phyloP scores from a whole-genome alignment of 2,888 invertebrate species.

The Cheilosia scutellata region DNA sequence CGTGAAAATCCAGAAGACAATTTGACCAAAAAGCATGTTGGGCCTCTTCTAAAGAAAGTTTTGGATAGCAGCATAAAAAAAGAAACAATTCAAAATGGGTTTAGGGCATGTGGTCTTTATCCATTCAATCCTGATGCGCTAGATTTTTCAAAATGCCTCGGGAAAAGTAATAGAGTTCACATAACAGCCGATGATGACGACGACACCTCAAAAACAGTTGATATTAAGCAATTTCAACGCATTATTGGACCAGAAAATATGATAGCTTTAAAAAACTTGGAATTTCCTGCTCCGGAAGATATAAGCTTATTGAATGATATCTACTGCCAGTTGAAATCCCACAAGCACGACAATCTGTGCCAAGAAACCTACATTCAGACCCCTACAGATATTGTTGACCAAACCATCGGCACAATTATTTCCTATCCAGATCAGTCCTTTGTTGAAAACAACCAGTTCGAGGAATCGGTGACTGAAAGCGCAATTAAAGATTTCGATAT shows the following conservation, averaged over 20 bases:
- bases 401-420: conserved; percentile 18
- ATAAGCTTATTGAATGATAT: conserved; percentile 11
- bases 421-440: neutral
- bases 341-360: neutral
- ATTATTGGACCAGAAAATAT: too few species aligned
- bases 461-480: neutral
- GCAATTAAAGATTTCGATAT: neutral
- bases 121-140: too few species aligned
- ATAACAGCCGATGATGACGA: too few species aligned
- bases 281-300: conserved; percentile 11
- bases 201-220: neutral
- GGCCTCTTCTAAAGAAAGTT: too few species aligned
- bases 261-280: neutral
- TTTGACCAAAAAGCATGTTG: too few species aligned
- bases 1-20: too few species aligned
- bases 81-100: too few species aligned
- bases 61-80: too few species aligned
- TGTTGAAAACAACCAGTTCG: conserved; percentile 13
- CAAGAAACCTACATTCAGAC: neutral
- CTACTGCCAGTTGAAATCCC: neutral
- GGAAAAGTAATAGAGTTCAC: too few species aligned
- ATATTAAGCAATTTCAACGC: neutral
- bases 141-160: too few species aligned
- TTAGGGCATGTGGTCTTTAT: too few species aligned
- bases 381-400: conserved; percentile 11